Evolutionary conservation across 2,113 vertebrate species (phyloP), one percentile per base, ranked within the genome.

Genomic region (Pituophis catenifer): DNA sequence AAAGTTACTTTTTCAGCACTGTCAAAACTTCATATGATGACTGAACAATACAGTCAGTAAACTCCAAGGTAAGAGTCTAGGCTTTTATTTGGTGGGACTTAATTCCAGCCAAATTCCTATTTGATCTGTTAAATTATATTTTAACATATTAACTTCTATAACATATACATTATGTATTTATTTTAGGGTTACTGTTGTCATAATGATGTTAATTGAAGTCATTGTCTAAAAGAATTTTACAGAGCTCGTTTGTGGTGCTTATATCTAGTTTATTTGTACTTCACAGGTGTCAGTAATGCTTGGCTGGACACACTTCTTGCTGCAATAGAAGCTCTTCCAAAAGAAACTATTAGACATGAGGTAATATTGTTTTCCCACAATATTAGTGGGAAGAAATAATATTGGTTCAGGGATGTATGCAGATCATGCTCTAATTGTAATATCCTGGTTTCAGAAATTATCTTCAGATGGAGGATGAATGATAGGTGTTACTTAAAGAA

Each of bases 281-380:
- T 94, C 75, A 94, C 97, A 99, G 99, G 98, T 95, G 98, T 99
- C 95, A 98, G 98, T 97, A 99, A 98, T 10, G 98, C 99, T 29
- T 99, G 99, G 99, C 96, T 99, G 95, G 99, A 99, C 96, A 99
- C 99, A 21, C 98, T 99, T 95, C 98, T 99, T 95, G 97, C 97
- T 88, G 98, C 98, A 93, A 98, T 99, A 96, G 98, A 98, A 93
- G 97, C 97, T 94, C 96, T 99, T 95, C 99, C 99, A 92, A 99
- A 98, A 97, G 99, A 99, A 95, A 99, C 98, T 86, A 97, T 99
- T 93, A 98, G 98, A 93, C 99, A 99, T 89, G 99, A 99, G 98
- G 99, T 99, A 98, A 97, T n/a, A 17, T 55, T 58, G 81, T n/a
- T 94, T 58, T 89, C 8, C 15, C 10, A 1, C 33, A 19, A 65